phyloP scores from a whole-genome alignment of 2,797 vertebrate genomes.

The Percopsis omiscomaycus region DNA sequence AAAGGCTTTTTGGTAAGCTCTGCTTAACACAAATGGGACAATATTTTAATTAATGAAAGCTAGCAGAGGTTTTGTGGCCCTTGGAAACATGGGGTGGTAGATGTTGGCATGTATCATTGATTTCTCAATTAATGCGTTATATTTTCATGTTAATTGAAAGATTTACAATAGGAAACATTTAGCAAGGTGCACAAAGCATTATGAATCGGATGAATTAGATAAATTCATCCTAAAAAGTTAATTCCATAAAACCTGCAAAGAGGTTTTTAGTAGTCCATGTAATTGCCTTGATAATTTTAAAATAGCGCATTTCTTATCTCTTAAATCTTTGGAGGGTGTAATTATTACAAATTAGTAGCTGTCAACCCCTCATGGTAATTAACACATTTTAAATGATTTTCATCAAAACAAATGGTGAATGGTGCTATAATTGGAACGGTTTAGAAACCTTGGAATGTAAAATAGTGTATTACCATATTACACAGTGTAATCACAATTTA shows the following conservation, averaged over 20 bases:
- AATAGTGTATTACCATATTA: neutral
- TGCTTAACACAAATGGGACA: constrained; percentile 66
- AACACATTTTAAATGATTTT: neutral
- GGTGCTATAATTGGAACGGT: neutral
- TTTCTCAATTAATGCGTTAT: constrained; percentile 45
- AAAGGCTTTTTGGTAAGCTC: constrained; percentile 46
- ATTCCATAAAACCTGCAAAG: constrained; percentile 30
- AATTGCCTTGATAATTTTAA: constrained; percentile 27
- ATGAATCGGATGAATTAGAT: constrained; percentile 18
- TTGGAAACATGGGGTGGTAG: constrained; percentile 42
- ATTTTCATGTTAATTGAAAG: constrained; percentile 31
- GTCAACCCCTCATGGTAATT: constrained; percentile 4
- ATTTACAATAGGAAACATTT: constrained; percentile 44
- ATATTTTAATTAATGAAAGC: constrained; percentile 73
- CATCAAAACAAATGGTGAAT: neutral
- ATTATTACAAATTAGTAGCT: constrained; percentile 40
- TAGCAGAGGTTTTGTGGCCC: constrained; percentile 52
- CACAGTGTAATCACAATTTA: neutral
- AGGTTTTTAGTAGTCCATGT: constrained; percentile 25
- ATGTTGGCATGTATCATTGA: constrained; percentile 47
- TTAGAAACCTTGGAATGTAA: neutral
- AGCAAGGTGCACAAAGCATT: constrained; percentile 10
- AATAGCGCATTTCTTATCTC: constrained; percentile 30
- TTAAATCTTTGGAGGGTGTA: constrained; percentile 17
- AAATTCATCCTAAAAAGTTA: constrained; percentile 13